Conservation (phyloP, 2,888 invertebrate species). For the Cosmia pyralina region DNA sequence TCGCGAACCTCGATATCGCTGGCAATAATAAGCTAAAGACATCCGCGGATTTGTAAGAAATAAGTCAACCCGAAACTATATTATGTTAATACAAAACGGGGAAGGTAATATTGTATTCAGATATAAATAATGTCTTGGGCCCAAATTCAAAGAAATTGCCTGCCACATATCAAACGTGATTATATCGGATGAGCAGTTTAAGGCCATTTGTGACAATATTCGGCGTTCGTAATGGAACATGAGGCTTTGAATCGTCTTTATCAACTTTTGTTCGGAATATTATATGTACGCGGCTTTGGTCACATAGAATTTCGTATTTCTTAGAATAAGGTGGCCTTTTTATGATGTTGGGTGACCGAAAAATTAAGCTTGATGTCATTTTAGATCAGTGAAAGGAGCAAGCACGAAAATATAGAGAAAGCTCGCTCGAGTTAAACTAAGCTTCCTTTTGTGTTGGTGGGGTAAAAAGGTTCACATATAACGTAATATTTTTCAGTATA, state of each 20-base stretch:
- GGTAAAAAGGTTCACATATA: background rate
- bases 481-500: background rate
- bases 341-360: constrained; percentile 22
- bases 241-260: constrained; percentile 29
- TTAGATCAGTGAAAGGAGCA: constrained; percentile 12
- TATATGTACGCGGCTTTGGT: constrained; percentile 12
- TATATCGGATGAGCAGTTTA: constrained; percentile 62
- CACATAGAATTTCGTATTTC: constrained; percentile 12
- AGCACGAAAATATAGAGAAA: background rate
- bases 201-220: constrained; percentile 65
- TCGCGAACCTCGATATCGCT: constrained; percentile 12
- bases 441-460: constrained; percentile 10
- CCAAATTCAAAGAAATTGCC: constrained; percentile 57
- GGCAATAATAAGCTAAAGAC: constrained; percentile 11
- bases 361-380: constrained; percentile 33
- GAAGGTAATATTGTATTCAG: constrained; percentile 47
- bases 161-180: constrained; percentile 61
- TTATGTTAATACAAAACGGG: constrained; percentile 48
- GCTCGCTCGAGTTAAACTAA: background rate
- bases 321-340: constrained; percentile 3
- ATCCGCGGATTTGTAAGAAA: constrained; percentile 29
- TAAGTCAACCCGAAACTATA: constrained; percentile 43
- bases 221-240: constrained; percentile 50
- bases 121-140: constrained; percentile 49
- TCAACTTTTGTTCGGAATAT: constrained; percentile 40